Evolutionary conservation across 2,888 invertebrate species (phyloP), one percentile per base, ranked within the genome.

Genomic region (Eupithecia tripunctaria): DNA sequence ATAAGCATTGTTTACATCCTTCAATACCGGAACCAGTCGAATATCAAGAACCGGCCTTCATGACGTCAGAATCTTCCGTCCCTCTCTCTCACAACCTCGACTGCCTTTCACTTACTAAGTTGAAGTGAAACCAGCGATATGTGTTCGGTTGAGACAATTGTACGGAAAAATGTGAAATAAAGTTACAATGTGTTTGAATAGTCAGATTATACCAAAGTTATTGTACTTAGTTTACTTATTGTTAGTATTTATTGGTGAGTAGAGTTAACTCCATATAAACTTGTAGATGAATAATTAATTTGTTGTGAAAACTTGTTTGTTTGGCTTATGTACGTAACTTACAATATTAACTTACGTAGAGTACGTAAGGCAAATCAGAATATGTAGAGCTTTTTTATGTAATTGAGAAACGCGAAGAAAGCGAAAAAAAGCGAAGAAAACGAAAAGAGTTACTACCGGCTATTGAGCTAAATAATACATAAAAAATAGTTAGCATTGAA

Each of bases 121-220:
- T 77, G 73, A 75, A 80, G 82, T 81, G 82, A 81, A 81, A 82
- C 81, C 71, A 73, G 71, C 70, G 70, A 60, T 69, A 76, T 76
- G 77, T 72, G 67, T 70, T 72, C 15, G 18, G 38, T 29, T 59
- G 63, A 63, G n/a, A 63, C 70, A 73, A 64, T 76, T 73, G 56
- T 80, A 78, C 76, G 69, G 84, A 85, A 84, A 59, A 89, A 87
- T 89, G 86, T 82, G 80, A 85, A 80, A 68, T 77, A 59, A 59
- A 77, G 21, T 51, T 21, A 78, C 77, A 78, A 78, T 80, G 76
- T 78, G 59, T 74, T 47, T 68, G 71, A 73, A 79, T 89, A 89
- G 90, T 92, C 87, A 88, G 83, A 80, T 83, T 76, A 84, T 88
- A 82, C 92, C 92, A 92, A 93, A 92, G 92, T 83, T 89, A 73